A percentile compares a stretch with the other conserved stretches of the same genome.
Conservation (phyloP, 1,140 invertebrate species). For the Aphelinus certus region DNA sequence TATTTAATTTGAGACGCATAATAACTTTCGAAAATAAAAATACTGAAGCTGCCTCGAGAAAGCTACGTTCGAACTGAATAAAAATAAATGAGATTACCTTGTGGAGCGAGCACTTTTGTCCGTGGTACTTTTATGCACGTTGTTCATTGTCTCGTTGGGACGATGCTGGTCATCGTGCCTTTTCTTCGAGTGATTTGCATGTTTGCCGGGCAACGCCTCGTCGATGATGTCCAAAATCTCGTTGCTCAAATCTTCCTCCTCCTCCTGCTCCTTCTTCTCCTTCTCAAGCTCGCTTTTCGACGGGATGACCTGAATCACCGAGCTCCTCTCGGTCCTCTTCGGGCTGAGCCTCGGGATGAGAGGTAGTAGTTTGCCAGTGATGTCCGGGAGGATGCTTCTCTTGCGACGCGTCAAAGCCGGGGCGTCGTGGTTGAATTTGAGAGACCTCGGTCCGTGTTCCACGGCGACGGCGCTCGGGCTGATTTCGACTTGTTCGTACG, state of each 20-base stretch:
- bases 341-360: neutral
- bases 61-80: too few species aligned
- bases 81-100: slow-evolving; percentile 8
- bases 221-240: slow-evolving; percentile 63
- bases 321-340: slow-evolving; percentile 34
- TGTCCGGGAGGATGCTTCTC: slow-evolving; percentile 16
- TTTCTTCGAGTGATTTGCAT: slow-evolving; percentile 1
- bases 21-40: too few species aligned
- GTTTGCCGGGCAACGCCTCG: slow-evolving; percentile 51
- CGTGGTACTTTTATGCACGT: neutral
- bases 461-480: slow-evolving; percentile 59
- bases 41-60: too few species aligned
- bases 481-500: slow-evolving; percentile 55
- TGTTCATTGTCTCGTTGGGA: neutral
- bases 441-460: slow-evolving; percentile 66
- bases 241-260: slow-evolving; percentile 59
- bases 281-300: slow-evolving; percentile 49
- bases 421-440: slow-evolving; percentile 47
- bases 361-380: neutral
- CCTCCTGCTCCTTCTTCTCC: slow-evolving; percentile 47
- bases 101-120: neutral
- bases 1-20: too few species aligned
- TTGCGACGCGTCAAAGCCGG: slow-evolving; percentile 4
- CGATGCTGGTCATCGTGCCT: neutral
- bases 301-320: slow-evolving; percentile 59